A percentile compares a stretch with the other conserved stretches of the same genome.
These are phyloP conservation scores for Eristalinus aeneus DNA, from an alignment of 2,888 invertebrate genomes.

Conservation along the genomic window DNA sequence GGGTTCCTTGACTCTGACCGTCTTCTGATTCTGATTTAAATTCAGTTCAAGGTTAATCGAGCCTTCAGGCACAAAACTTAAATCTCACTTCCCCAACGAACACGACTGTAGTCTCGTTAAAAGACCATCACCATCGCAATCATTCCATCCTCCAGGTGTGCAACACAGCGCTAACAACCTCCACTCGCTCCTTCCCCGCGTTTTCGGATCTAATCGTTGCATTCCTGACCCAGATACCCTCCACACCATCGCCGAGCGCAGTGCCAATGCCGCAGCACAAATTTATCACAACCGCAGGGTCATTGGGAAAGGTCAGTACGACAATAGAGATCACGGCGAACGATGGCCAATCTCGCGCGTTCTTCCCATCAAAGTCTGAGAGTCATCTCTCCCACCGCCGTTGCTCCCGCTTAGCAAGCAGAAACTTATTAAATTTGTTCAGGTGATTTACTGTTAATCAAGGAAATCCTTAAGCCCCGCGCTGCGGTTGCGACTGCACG, in stretches of 20 bases:
- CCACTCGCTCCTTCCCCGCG: not conserved
- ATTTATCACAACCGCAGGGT: conserved; percentile 62
- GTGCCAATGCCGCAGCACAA: conserved; percentile 17
- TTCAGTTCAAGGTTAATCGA: not conserved
- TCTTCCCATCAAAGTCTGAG: not conserved
- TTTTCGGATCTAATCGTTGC: conserved; percentile 18
- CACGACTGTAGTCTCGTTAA: not conserved
- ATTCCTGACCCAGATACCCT: conserved; percentile 61
- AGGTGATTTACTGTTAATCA: conserved; percentile 72
- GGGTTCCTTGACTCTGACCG: not conserved
- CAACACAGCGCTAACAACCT: conserved; percentile 8
- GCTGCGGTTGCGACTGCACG: conserved; percentile 34
- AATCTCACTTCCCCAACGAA: not conserved
- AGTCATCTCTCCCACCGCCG: conserved; percentile 5
- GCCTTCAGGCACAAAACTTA: not conserved
- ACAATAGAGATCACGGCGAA: conserved; percentile 58
- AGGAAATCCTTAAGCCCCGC: conserved; percentile 52
- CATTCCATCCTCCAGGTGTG: conserved; percentile 18
- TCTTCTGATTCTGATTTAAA: not conserved
- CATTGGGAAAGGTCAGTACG: conserved; percentile 64
- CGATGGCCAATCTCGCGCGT: conserved; percentile 52
- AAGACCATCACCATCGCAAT: not conserved
- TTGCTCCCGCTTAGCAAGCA: conserved; percentile 3
- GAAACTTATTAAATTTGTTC: conserved; percentile 69
- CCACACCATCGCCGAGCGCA: conserved; percentile 37